Base-by-base conservation (phyloP, 2,888 invertebrate species). In the Ethmia dodecea region DNA sequence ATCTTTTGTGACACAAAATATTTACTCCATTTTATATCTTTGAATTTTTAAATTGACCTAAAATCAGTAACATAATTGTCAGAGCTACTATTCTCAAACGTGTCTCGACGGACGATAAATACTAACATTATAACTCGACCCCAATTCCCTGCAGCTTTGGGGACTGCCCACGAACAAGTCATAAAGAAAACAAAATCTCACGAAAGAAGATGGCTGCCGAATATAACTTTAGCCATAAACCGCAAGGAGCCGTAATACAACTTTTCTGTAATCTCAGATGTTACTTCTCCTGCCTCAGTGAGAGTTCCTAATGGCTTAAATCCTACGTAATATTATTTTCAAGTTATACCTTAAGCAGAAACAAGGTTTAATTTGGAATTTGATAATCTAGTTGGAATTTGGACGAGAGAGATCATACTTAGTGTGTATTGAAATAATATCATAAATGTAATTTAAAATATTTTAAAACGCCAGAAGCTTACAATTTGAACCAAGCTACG, bases 301-400 rank as follows among this genome's bases (percentile, higher is more conserved):
- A 25, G 40, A 40, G 38, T 42, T 39, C 30, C 38, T 31, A 45
- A 42, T 31, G 28, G 45, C 45, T 42, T 42, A 42, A 32, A 39
- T 34, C 33, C 33, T 29, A 13, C 12, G 13, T n/a, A n/a, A n/a
- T n/a, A n/a, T 29, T 33, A 28, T 29, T 5, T 13, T 16, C 31
- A 26, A 22, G 24, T 32, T 24, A 39, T 24, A 15, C 14, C 5
- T 14, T 34, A 42, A 38, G 27, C 15, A 28, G 18, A 31, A 33
- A n/a, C n/a, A n/a, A n/a, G n/a, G n/a, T n/a, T n/a, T n/a, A n/a
- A n/a, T n/a, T n/a, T n/a, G n/a, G n/a, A n/a, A n/a, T n/a, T n/a
- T n/a, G n/a, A n/a, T n/a, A n/a, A n/a, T n/a, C n/a, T n/a, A n/a
- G n/a, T n/a, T n/a, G n/a, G n/a, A n/a, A n/a, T n/a, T n/a, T n/a